Evolutionary conservation across 1,140 invertebrate genomes (phyloP).

Genomic region (Megathymus violae): DNA sequence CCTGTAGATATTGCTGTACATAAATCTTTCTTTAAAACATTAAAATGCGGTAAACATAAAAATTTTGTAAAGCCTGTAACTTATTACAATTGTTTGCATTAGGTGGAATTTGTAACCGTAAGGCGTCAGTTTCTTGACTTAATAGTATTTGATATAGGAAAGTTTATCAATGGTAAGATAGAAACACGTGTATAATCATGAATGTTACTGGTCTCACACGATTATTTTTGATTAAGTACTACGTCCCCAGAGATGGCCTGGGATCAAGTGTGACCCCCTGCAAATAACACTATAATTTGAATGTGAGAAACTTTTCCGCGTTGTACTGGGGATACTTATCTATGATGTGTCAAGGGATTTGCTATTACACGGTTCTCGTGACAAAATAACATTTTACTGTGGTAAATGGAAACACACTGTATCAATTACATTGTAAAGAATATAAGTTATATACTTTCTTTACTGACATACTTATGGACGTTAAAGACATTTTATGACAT

Average conservation of each 20-base stretch:
- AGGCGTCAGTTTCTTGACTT: too few relatives aligned
- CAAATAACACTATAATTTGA: conserved; percentile 68
- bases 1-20: too few relatives aligned
- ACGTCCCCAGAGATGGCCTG: conserved; percentile 64
- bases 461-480: too few relatives aligned
- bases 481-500: too few relatives aligned
- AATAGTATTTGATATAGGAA: neutral
- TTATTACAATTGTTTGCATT: too few relatives aligned
- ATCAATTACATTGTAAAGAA: too few relatives aligned
- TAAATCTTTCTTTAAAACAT: too few relatives aligned
- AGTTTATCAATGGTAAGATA: neutral
- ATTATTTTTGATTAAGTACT: conserved; percentile 81
- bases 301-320: conserved; percentile 67
- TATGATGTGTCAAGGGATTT: conserved; percentile 54
- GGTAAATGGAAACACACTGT: neutral
- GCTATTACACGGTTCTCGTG: conserved; percentile 40
- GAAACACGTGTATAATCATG: neutral
- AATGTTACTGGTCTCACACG: conserved; percentile 39
- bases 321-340: conserved; percentile 46
- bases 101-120: too few relatives aligned
- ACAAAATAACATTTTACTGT: conserved; percentile 16
- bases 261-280: conserved; percentile 67
- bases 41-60: too few relatives aligned
- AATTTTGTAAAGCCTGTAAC: too few relatives aligned
- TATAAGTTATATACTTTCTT: too few relatives aligned